phyloP scores from a whole-genome alignment of 2,113 vertebrate genomes.

The Pipra filicauda region DNA sequence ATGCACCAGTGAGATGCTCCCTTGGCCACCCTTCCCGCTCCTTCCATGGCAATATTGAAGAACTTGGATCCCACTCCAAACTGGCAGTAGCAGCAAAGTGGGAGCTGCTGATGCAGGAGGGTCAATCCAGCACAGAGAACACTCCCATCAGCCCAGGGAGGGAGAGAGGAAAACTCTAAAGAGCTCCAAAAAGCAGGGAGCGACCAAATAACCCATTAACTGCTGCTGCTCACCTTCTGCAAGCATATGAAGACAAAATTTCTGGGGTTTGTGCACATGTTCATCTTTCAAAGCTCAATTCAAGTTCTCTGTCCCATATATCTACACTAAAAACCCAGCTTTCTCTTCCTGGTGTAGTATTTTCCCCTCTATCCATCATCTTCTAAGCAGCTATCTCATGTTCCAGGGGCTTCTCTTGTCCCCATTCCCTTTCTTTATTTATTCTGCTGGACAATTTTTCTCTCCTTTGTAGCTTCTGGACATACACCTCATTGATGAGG shows the following conservation, averaged over 20 bases:
- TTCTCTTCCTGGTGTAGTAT: not conserved
- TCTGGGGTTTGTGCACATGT: not conserved
- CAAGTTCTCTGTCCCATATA: not conserved
- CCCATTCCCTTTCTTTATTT: not conserved
- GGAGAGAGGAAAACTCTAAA: not conserved
- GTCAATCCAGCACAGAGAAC: not conserved
- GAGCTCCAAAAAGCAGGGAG: not conserved
- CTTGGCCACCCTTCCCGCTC: not conserved
- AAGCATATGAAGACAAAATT: not conserved
- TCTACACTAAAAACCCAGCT: not conserved
- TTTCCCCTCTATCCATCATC: not conserved
- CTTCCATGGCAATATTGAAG: not conserved
- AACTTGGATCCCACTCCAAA: not conserved
- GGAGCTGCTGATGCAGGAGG: not conserved
- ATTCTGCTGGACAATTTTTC: not conserved
- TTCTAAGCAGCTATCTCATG: not conserved
- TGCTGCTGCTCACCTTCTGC: not conserved
- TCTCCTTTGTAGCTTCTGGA: not conserved
- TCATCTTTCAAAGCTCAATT: not conserved
- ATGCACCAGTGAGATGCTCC: not conserved
- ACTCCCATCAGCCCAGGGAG: not conserved
- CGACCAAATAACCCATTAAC: not conserved
- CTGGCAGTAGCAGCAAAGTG: not conserved
- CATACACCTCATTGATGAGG: slow-evolving; percentile 40
- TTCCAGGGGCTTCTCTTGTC: not conserved